Base-by-base conservation (phyloP, 2,888 invertebrate genomes). In the Heteropelma amictum region DNA sequence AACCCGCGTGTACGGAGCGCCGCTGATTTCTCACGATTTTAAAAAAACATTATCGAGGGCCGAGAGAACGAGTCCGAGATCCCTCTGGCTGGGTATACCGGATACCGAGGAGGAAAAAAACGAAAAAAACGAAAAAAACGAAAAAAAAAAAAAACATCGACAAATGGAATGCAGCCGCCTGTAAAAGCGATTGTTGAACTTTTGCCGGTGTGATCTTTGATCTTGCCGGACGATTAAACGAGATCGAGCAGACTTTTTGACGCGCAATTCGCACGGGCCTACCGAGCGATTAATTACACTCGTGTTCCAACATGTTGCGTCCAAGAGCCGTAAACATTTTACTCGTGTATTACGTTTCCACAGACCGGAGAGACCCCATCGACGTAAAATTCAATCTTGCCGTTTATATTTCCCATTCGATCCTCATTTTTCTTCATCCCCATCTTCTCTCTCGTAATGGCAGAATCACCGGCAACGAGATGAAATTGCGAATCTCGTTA, bases 271-370 rank as follows among this genome's bases (percentile, higher is more conserved):
- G 53, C 21, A 30, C 47, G 61, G 35, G 63, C 68, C 47, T 35
- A 19, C 14, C 26, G 38, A 61, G 45, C 72, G 65, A 75, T 75
- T 67, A 33, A 74, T 65, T 53, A 64, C 56, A 23, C 45, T 1
- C 30, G 28, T 23, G 40, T 12, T 33, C 21, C 30, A 23, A 38
- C 10, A 21, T 38, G 4, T n/a, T 1, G n/a, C n/a, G n/a, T n/a
- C n/a, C 6, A 14, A 19, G 19, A 53, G 53, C 33, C 33, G 53
- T 53, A 53, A 53, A 53, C n/a, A n/a, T n/a, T n/a, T n/a, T n/a
- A 53, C 19, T 54, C 42, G 10, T 30, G 38, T n/a, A n/a, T n/a
- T n/a, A n/a, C n/a, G n/a, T n/a, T n/a, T n/a, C n/a, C n/a, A n/a
- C n/a, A n/a, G n/a, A n/a, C n/a, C n/a, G n/a, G n/a, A 35, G 35